These are phyloP conservation scores for Clarias gariepinus DNA, from an alignment of 2,113 vertebrate genomes.

Conservation along the genomic window DNA sequence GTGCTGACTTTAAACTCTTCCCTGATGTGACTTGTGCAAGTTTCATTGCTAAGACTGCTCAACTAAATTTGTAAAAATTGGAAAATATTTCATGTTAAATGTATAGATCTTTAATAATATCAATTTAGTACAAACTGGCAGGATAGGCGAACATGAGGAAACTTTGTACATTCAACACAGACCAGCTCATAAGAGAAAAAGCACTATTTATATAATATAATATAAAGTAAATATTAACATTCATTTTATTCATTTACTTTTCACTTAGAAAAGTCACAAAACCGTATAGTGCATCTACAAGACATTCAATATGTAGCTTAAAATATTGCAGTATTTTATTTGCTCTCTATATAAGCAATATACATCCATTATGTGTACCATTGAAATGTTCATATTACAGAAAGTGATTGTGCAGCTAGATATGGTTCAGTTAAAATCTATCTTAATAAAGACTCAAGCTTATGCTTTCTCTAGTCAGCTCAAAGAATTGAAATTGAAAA, in stretches of 20 bases:
- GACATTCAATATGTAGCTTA: constrained; percentile 43
- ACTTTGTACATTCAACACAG: background rate
- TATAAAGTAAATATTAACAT: constrained; percentile 43
- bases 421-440: background rate
- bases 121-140: background rate
- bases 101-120: background rate
- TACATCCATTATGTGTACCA: constrained; percentile 41
- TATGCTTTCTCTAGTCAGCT: background rate
- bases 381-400: constrained; percentile 46
- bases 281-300: background rate
- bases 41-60: background rate
- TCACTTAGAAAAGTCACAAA: constrained; percentile 65
- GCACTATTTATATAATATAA: background rate
- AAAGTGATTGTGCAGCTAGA: constrained; percentile 35
- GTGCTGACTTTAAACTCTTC: background rate
- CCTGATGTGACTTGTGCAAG: background rate
- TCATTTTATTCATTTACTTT: constrained; percentile 54
- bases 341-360: constrained; percentile 53
- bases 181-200: background rate
- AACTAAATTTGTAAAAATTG: background rate
- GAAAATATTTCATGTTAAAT: background rate
- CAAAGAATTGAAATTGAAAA: constrained; percentile 52
- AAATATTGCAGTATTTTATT: constrained; percentile 63
- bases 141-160: background rate
- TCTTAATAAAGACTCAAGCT: background rate